Percentiles rank a stretch among this genome's conserved stretches.
Evolutionary conservation across 30 jellyfish, hydroid and myxozoan species (phyloP).

Genomic region (Hydractinia symbiolongicarpus): DNA sequence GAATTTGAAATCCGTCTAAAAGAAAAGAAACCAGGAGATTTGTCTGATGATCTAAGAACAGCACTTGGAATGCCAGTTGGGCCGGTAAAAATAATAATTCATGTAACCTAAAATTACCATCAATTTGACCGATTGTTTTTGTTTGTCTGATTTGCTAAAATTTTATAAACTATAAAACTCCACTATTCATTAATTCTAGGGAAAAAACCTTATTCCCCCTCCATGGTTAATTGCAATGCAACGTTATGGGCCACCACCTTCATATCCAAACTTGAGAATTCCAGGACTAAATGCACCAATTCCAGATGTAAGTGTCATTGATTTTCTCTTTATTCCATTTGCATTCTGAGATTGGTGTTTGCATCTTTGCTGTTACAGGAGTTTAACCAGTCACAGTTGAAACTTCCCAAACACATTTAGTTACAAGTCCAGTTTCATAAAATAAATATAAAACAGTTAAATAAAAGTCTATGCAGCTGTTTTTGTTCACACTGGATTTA

Average conservation of each 20-base stretch:
- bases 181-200: constrained; percentile 37
- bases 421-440: too few species aligned
- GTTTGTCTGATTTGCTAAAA: too few species aligned
- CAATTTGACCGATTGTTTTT: too few species aligned
- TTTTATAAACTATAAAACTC: too few species aligned
- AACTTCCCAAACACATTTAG: too few species aligned
- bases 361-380: not conserved
- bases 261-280: constrained; percentile 93
- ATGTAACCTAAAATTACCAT: not conserved
- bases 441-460: too few species aligned
- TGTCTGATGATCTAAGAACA: constrained; percentile 94
- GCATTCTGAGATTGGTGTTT: not conserved
- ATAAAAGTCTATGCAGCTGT: too few species aligned
- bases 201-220: constrained; percentile 97
- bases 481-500: too few species aligned
- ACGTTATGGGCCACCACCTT: constrained; percentile 99
- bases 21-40: constrained; percentile 99
- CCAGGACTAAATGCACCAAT: constrained; percentile 99
- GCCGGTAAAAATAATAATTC: constrained; percentile 48
- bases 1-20: constrained; percentile 90
- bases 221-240: constrained; percentile 99
- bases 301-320: constrained; percentile 76
- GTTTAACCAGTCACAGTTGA: too few species aligned
- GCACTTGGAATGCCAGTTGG: constrained; percentile 99
- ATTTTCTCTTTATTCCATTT: not conserved